These are phyloP conservation scores for Bufotes viridis DNA, from an alignment of 2,797 vertebrate genomes.

Conservation along the genomic window DNA sequence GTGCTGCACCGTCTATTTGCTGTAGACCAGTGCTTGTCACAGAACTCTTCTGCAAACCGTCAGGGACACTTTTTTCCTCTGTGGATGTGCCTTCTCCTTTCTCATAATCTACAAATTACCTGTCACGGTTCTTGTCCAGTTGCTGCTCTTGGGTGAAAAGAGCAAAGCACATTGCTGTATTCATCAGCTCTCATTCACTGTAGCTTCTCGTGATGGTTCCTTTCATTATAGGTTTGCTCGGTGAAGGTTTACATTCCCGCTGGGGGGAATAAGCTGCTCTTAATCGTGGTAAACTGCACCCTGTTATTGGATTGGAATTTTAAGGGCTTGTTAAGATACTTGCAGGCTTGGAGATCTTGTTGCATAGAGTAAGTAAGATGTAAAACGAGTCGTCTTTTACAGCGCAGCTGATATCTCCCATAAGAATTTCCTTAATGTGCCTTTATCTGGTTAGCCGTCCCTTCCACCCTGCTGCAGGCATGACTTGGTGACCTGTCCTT, in stretches of 20 bases:
- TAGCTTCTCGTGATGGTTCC: neutral
- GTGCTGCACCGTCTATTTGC: constrained; percentile 18
- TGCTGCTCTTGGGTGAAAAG: constrained; percentile 30
- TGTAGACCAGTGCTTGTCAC: neutral
- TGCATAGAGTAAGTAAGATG: neutral
- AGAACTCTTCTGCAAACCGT: constrained; percentile 27
- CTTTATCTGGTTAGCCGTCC: constrained; percentile 10
- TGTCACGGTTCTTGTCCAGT: constrained; percentile 1
- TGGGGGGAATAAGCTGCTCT: constrained; percentile 12
- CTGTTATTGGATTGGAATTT: neutral
- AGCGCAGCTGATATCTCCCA: neutral
- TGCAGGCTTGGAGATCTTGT: neutral
- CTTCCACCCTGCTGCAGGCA: neutral
- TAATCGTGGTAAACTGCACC: neutral
- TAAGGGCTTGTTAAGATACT: neutral
- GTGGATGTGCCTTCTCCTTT: constrained; percentile 52
- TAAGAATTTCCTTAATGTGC: constrained; percentile 17
- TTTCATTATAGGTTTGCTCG: neutral
- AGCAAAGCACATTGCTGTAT: constrained; percentile 26
- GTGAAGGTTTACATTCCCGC: constrained; percentile 26
- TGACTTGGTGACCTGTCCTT: neutral
- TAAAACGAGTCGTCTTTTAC: neutral
- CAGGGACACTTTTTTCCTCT: constrained; percentile 42
- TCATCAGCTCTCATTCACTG: neutral
- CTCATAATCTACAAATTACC: constrained; percentile 13